Base-by-base conservation (phyloP, 1,140 invertebrate species). In the Globodera rostochiensis region DNA sequence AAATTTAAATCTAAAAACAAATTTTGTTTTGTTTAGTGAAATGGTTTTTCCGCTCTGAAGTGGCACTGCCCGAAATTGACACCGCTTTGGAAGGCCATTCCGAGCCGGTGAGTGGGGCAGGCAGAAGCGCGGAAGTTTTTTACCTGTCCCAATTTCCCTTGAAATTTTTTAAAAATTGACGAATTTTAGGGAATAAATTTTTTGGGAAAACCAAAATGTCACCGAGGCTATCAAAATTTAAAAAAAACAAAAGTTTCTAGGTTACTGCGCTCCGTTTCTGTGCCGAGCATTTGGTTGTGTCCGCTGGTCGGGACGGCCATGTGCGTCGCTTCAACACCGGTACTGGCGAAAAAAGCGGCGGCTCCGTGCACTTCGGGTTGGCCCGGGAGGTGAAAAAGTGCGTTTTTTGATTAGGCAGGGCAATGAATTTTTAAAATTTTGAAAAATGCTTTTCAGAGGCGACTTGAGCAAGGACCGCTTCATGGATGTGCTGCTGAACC, bases 331-430 rank as follows among this genome's bases (percentile, higher is more conserved):
- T 89, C 64, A 74, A 80, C 13, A 71, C 86, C 6, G 66, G 47
- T 15, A 69, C 57, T 13, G 57, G 57, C 19, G 57, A 64, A 64
- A 64, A 73, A 8, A 47, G 70, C 50, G 75, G 82, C 47, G 81
- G 82, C 57, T 74, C 85, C 57, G 64, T 75, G 50, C 82, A 79
- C 49, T 76, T 88, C 8, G 87, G 87, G 64, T 45, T 80, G 57
- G 87, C 84, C 19, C 73, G 83, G 50, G 80, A 87, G 71, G 85
- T 87, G 57, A 86, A 77, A 69, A 81, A 70, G 86, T 88, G 5
- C 45, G 60, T 67, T n/a, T 49, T 64, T 76, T 19, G 73, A 74
- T 53, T 49, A 21, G 66, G 3, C 67, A 53, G 21, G 11, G 13
- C 4, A 25, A 64, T n/a, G 67, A 57, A 57, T 36, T 36, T 85